A percentile compares a stretch with the other conserved stretches of the same genome.
Conservation (phyloP, 2,113 vertebrate species). For the Electrona antarctica region DNA sequence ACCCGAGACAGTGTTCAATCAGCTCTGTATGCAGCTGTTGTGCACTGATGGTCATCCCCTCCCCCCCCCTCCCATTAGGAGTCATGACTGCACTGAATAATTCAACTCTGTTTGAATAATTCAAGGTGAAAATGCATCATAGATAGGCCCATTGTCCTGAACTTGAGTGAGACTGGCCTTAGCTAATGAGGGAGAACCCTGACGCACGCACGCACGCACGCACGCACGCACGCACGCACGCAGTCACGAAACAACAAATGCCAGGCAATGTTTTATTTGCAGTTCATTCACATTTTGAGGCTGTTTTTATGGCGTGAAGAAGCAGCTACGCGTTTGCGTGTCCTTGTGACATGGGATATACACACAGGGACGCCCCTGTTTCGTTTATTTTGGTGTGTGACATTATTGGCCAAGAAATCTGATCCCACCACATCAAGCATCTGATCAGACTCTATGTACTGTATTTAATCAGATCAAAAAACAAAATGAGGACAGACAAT, state of each 20-base stretch:
- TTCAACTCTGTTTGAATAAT: slow-evolving; percentile 50
- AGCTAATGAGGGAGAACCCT: slow-evolving; percentile 21
- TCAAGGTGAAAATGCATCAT: slow-evolving; percentile 40
- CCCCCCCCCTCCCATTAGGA: slow-evolving; percentile 39
- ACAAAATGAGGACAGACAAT: too few relatives aligned
- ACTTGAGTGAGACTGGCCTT: slow-evolving; percentile 6
- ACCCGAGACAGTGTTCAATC: slow-evolving; percentile 9
- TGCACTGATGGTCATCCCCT: neutral
- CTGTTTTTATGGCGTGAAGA: too few relatives aligned
- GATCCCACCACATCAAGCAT: too few relatives aligned
- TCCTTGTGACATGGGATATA: too few relatives aligned
- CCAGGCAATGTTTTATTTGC: too few relatives aligned
- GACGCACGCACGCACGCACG: neutral
- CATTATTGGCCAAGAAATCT: too few relatives aligned
- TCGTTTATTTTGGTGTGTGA: too few relatives aligned
- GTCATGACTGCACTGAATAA: slow-evolving; percentile 57
- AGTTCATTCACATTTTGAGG: too few relatives aligned
- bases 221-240: slow-evolving; percentile 8
- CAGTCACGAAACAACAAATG: neutral
- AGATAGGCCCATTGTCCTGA: neutral
- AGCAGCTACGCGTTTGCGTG: too few relatives aligned
- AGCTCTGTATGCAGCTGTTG: slow-evolving; percentile 15
- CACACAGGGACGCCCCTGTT: too few relatives aligned
- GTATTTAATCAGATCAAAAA: too few relatives aligned
- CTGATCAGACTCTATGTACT: too few relatives aligned